Percentiles rank a stretch among this genome's conserved stretches.
These are phyloP conservation scores for Galerucella pusilla DNA, from an alignment of 2,888 invertebrate species.

Conservation along the genomic window DNA sequence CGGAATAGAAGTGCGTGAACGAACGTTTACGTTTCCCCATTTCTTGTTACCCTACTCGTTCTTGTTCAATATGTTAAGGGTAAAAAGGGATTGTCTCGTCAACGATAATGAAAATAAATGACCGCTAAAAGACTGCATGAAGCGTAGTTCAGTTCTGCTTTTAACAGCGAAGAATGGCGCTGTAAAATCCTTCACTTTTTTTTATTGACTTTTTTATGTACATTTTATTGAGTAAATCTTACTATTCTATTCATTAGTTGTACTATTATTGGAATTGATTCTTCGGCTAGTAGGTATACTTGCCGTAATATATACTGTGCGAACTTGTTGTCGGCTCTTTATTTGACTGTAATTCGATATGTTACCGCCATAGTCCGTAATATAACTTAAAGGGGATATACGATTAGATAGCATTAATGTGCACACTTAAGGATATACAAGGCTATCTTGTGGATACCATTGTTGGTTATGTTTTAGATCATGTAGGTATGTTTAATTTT, in stretches of 20 bases:
- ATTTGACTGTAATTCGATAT: too few species aligned
- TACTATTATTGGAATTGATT: neutral
- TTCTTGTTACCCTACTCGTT: conserved; percentile 8
- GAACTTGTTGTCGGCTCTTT: too few species aligned
- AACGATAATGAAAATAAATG: conserved; percentile 59
- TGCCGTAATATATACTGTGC: neutral
- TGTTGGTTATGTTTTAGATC: too few species aligned
- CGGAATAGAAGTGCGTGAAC: conserved; percentile 13
- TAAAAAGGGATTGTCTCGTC: conserved; percentile 55
- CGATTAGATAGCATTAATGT: too few species aligned
- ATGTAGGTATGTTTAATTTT: too few species aligned
- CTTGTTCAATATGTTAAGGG: conserved; percentile 46
- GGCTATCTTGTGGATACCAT: too few species aligned
- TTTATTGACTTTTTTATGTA: neutral
- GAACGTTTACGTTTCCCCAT: neutral
- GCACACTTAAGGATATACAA: too few species aligned
- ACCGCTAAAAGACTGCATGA: conserved; percentile 55
- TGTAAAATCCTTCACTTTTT: neutral
- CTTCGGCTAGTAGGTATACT: neutral
- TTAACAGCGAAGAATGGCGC: conserved; percentile 6
- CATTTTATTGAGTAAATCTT: neutral
- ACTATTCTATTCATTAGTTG: neutral
- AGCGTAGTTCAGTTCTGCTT: conserved; percentile 37
- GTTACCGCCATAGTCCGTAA: too few species aligned
- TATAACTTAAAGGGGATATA: too few species aligned